Evolutionary conservation across 2,113 vertebrate genomes (phyloP).

Genomic region (Trachemys scripta): DNA sequence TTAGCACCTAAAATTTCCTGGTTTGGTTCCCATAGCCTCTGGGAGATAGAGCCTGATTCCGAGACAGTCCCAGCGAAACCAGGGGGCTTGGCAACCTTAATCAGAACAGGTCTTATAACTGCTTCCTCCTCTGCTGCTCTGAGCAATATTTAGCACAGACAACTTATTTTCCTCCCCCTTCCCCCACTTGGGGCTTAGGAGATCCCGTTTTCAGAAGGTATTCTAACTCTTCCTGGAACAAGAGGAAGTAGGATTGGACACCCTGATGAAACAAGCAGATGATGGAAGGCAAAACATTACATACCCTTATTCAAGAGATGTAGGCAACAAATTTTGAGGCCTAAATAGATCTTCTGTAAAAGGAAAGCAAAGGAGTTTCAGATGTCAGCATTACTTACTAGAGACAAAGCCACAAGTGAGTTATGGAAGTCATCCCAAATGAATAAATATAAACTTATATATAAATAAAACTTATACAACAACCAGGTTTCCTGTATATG

Average conservation of each 20-base stretch:
- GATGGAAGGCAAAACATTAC: not conserved
- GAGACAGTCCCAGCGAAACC: too few species aligned
- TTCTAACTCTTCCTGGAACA: too few species aligned
- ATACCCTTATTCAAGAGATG: not conserved
- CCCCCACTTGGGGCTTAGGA: fast-evolving
- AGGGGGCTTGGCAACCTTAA: not conserved
- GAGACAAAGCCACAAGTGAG: not conserved
- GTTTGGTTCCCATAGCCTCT: too few species aligned
- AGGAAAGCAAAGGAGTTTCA: not conserved
- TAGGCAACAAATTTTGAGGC: too few species aligned
- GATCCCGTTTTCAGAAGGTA: too few species aligned
- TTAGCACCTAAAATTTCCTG: too few species aligned
- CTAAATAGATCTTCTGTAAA: not conserved
- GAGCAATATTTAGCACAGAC: not conserved
- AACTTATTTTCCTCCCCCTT: not conserved
- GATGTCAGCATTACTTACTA: too few species aligned
- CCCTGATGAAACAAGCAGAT: not conserved
- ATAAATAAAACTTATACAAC: not conserved
- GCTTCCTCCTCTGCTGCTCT: not conserved
- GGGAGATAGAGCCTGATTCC: too few species aligned
- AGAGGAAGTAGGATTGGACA: fast-evolving
- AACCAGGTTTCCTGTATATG: too few species aligned
- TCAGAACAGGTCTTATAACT: not conserved
- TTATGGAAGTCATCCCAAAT: not conserved
- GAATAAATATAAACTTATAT: too few species aligned